These are phyloP conservation scores for Frankliniella intonsa DNA, from an alignment of 2,888 invertebrate genomes.

Conservation along the genomic window DNA sequence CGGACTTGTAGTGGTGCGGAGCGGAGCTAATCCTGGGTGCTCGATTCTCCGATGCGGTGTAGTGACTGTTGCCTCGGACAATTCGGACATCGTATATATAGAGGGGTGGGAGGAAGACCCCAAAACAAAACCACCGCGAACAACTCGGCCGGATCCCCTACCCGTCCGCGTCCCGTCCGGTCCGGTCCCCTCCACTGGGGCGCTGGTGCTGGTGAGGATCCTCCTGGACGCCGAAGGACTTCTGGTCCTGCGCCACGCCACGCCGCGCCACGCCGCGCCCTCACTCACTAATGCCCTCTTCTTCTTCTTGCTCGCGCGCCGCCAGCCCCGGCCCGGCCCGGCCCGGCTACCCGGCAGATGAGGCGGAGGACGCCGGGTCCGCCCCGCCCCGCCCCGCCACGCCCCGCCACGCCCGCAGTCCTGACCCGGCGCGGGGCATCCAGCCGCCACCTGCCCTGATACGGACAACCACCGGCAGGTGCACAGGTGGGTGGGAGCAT, in stretches of 20 bases:
- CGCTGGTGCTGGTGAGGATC: not conserved
- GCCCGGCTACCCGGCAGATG: not conserved
- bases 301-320: not conserved
- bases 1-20: not conserved
- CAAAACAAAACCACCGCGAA: not conserved
- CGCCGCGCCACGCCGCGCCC: not conserved
- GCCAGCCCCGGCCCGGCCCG: not conserved
- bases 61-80: not conserved
- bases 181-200: not conserved
- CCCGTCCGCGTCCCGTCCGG: not conserved
- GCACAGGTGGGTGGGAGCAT: too few relatives aligned
- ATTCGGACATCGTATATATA: slow-evolving; percentile 16
- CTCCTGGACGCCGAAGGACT: slow-evolving; percentile 1
- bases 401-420: too few relatives aligned
- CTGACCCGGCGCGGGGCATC: not conserved
- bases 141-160: not conserved
- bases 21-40: not conserved
- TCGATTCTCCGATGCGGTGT: not conserved
- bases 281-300: not conserved
- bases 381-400: not conserved
- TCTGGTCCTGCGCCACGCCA: not conserved
- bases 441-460: too few relatives aligned
- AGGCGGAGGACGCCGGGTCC: not conserved
- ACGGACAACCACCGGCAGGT: too few relatives aligned
- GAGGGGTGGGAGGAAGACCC: not conserved